These are phyloP conservation scores for Cephalopachus bancanus DNA, from an alignment of 2,797 vertebrate genomes.

Conservation along the genomic window DNA sequence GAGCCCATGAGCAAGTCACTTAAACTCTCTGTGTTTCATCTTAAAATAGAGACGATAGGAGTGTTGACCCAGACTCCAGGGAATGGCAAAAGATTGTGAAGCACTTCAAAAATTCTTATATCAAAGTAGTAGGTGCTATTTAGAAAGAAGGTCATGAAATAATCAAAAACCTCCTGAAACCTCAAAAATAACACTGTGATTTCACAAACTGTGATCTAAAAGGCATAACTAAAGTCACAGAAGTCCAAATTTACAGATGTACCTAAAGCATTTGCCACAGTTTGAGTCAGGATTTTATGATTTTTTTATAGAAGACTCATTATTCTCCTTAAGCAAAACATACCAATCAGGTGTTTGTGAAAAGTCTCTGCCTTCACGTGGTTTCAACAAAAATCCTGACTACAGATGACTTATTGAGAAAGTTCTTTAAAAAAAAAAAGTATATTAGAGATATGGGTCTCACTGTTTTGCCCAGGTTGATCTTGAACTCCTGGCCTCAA, in stretches of 20 bases:
- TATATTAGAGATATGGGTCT: too few species aligned
- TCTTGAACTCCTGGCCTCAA: too few species aligned
- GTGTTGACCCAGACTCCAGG: slow-evolving; percentile 74
- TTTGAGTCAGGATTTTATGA: slow-evolving; percentile 24
- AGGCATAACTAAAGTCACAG: slow-evolving; percentile 46
- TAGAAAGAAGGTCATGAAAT: slow-evolving; percentile 76
- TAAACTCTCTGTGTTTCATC: slow-evolving; percentile 78
- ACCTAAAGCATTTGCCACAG: slow-evolving; percentile 40
- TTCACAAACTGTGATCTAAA: slow-evolving; percentile 72
- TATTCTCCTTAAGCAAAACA: slow-evolving; percentile 55
- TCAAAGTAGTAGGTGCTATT: slow-evolving; percentile 79
- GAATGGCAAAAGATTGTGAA: slow-evolving; percentile 69
- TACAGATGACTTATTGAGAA: slow-evolving; percentile 36
- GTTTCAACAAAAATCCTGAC: slow-evolving; percentile 26
- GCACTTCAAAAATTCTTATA: slow-evolving; percentile 77
- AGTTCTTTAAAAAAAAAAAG: not conserved
- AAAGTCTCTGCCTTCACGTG: not conserved
- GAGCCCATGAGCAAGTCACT: slow-evolving; percentile 75
- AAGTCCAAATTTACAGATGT: slow-evolving; percentile 50
- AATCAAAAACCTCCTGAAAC: slow-evolving; percentile 75
- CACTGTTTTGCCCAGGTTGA: too few species aligned
- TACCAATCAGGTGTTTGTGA: not conserved
- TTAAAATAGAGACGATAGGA: slow-evolving; percentile 78
- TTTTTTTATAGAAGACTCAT: not conserved
- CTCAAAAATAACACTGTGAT: slow-evolving; percentile 71